Percentiles rank a stretch among this genome's conserved stretches.
Evolutionary conservation across 2,113 vertebrate species (phyloP).

Genomic region (Calypte anna): DNA sequence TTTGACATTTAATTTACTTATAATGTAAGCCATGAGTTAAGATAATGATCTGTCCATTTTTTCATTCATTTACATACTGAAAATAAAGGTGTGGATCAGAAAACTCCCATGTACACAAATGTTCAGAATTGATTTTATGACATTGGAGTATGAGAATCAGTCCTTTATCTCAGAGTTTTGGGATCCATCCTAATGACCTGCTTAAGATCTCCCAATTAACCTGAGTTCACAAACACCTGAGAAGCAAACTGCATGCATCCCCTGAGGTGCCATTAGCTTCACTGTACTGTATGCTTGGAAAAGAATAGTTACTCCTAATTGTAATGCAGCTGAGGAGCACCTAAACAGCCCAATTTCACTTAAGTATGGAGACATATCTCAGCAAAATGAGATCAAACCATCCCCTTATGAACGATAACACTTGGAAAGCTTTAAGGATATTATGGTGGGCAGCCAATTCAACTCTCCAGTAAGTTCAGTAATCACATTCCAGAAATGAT

Average conservation of each 20-base stretch:
- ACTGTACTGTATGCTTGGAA: not conserved
- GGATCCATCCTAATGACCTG: not conserved
- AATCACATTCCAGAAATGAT: not conserved
- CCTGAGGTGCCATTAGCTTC: not conserved
- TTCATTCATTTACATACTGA: not conserved
- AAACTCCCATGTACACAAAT: not conserved
- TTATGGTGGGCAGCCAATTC: not conserved
- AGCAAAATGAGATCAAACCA: not conserved
- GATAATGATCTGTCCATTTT: not conserved
- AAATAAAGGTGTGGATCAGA: not conserved
- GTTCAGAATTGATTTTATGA: not conserved
- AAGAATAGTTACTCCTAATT: not conserved
- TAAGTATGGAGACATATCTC: not conserved
- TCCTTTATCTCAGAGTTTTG: not conserved
- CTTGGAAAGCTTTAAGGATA: not conserved
- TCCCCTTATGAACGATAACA: not conserved
- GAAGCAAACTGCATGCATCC: not conserved
- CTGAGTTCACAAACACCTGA: constrained; percentile 8
- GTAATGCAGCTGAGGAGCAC: not conserved
- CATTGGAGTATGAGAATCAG: not conserved
- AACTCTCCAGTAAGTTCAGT: not conserved
- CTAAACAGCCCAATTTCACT: not conserved
- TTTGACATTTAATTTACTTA: not conserved
- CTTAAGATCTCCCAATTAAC: not conserved
- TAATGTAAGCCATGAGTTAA: not conserved